These are phyloP conservation scores for Hephaestus fuliginosus DNA, from an alignment of 2,797 vertebrate species.

Conservation along the genomic window DNA sequence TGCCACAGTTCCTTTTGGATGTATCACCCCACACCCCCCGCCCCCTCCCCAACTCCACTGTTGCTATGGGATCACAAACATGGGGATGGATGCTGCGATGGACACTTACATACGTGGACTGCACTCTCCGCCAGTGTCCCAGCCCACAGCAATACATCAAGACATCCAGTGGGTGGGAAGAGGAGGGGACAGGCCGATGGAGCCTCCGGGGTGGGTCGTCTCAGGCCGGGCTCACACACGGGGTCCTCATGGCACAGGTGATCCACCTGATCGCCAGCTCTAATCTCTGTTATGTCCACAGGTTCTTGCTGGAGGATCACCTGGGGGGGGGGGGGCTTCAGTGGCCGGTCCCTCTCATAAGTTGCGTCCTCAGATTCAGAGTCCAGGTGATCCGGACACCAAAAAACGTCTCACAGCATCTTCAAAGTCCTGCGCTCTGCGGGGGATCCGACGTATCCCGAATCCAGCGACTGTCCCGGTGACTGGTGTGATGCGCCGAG, in stretches of 20 bases:
- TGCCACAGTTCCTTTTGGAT: conserved; percentile 7
- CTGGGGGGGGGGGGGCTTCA: background rate
- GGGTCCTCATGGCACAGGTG: conserved; percentile 71
- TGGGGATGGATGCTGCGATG: conserved; percentile 41
- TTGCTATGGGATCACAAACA: conserved; percentile 69
- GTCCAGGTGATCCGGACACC: conserved; percentile 35
- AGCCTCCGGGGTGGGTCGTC: conserved; percentile 66
- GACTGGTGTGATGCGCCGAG: conserved; percentile 10
- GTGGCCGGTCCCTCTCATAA: conserved; percentile 35
- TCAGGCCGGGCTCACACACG: conserved; percentile 56
- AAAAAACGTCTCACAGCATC: conserved; percentile 36
- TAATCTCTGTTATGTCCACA: conserved; percentile 36
- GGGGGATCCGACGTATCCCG: background rate
- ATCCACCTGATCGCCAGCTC: conserved; percentile 54
- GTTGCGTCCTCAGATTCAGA: conserved; percentile 38
- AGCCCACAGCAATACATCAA: conserved; percentile 99
- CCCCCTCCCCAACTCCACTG: conserved; percentile 40
- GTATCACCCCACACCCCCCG: background rate
- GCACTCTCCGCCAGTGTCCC: conserved; percentile 95
- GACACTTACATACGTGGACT: conserved; percentile 94
- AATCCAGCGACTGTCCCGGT: conserved; percentile 28
- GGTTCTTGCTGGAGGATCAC: conserved; percentile 34
- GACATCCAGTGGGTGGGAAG: conserved; percentile 87
- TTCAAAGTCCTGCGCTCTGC: conserved; percentile 39
- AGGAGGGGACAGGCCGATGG: conserved; percentile 73